Evolutionary conservation across 2,888 invertebrate species (phyloP).

Genomic region (Diarsia mendica): DNA sequence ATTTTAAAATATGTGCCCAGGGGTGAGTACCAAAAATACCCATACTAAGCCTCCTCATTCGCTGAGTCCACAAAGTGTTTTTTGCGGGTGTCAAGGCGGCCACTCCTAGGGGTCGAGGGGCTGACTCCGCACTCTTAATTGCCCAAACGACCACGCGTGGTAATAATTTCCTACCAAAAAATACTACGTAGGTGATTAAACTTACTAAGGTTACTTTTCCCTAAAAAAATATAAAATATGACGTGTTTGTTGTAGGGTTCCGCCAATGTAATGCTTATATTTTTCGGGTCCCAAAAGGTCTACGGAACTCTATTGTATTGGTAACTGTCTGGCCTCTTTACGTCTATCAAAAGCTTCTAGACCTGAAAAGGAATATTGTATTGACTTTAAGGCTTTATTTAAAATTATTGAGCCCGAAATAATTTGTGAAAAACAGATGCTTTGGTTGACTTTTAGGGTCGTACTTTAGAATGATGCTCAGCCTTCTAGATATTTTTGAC

Average conservation of each 20-base stretch:
- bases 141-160: conserved; percentile 58
- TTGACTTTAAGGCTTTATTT: neutral
- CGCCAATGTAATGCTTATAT: neutral
- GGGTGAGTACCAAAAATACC: conserved; percentile 33
- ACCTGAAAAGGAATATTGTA: conserved; percentile 18
- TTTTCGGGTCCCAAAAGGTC: neutral
- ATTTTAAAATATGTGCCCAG: conserved; percentile 40
- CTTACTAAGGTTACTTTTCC: conserved; percentile 12
- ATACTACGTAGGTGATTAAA: conserved; percentile 45
- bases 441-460: neutral
- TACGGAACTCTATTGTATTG: conserved; percentile 14
- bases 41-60: conserved; percentile 27
- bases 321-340: conserved; percentile 1
- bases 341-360: conserved; percentile 19
- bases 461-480: neutral
- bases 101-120: conserved; percentile 64
- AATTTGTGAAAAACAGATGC: conserved; percentile 6
- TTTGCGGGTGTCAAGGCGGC: conserved; percentile 59
- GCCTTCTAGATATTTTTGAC: neutral
- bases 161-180: conserved; percentile 57
- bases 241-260: conserved; percentile 10
- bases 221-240: conserved; percentile 9
- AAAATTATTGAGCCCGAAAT: conserved; percentile 7
- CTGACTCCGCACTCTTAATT: conserved; percentile 66
- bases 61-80: conserved; percentile 57